Percentiles rank a stretch among this genome's conserved stretches.
Conservation (phyloP, 2,113 vertebrate species). For the Calonectris borealis region DNA sequence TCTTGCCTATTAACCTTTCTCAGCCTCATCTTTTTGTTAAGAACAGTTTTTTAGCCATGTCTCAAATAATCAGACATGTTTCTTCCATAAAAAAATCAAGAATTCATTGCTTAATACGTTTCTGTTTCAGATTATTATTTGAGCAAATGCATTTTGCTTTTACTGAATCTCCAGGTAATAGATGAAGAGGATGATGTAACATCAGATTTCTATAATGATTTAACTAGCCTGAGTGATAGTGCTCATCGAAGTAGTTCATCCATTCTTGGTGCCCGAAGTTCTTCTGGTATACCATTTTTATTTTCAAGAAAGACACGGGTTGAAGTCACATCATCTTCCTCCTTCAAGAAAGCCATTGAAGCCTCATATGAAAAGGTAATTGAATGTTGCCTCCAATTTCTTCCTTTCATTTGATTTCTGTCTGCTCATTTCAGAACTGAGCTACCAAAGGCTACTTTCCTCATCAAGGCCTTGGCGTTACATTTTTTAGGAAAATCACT, state of each 20-base stretch:
- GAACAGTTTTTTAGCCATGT: not conserved
- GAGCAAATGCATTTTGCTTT: not conserved
- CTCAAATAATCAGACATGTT: not conserved
- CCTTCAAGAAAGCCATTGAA: slow-evolving; percentile 76
- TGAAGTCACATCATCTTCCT: not conserved
- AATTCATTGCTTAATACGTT: not conserved
- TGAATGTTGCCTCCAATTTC: not conserved
- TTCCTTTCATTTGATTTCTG: not conserved
- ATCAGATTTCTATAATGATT: slow-evolving; percentile 70
- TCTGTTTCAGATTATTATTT: not conserved
- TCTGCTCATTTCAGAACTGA: not conserved
- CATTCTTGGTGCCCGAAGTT: fast-evolving
- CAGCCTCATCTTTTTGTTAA: not conserved
- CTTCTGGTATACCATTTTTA: slow-evolving; percentile 52
- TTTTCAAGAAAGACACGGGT: not conserved
- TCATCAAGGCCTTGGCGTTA: not conserved
- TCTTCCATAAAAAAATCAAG: not conserved
- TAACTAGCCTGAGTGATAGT: slow-evolving; percentile 6
- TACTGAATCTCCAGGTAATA: slow-evolving; percentile 73
- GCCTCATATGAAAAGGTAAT: slow-evolving; percentile 82
- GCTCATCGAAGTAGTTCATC: fast-evolving
- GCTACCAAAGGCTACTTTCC: not conserved
- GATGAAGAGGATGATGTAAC: slow-evolving; percentile 73
- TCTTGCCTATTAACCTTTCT: not conserved
- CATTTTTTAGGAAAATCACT: not conserved